Percentiles rank a stretch among this genome's conserved stretches.
Conservation (phyloP, 1,140 invertebrate genomes). For the Bradynema listronoti region DNA sequence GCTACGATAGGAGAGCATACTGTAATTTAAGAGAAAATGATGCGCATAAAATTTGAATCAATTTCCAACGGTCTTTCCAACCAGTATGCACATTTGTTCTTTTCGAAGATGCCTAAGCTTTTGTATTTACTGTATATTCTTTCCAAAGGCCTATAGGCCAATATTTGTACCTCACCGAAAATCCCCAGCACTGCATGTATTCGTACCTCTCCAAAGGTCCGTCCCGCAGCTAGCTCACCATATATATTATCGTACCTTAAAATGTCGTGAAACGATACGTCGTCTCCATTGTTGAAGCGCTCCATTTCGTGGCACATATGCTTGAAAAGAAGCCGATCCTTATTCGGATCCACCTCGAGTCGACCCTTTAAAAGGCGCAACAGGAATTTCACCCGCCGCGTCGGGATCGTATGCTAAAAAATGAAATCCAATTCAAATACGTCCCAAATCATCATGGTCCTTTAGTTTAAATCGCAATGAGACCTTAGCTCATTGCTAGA, state of each 20-base stretch:
- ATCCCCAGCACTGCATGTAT: not conserved
- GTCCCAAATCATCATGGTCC: not conserved
- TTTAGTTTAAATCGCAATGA: not conserved
- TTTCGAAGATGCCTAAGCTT: not conserved
- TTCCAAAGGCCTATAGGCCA: not conserved
- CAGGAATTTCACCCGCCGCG: conserved; percentile 69
- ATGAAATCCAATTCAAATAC: not conserved
- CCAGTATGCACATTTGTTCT: not conserved
- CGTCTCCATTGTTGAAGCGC: conserved; percentile 91
- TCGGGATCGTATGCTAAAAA: conserved; percentile 78
- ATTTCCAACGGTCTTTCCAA: not conserved
- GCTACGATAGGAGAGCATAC: conserved; percentile 96
- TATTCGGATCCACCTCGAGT: conserved; percentile 93
- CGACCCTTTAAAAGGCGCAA: conserved; percentile 68
- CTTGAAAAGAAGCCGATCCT: conserved; percentile 90
- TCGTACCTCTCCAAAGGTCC: not conserved
- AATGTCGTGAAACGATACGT: conserved; percentile 99
- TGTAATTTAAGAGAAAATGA: conserved; percentile 59
- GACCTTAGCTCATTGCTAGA: too few relatives aligned
- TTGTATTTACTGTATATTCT: not conserved
- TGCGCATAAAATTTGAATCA: not conserved
- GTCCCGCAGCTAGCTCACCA: not conserved
- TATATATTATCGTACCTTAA: conserved; percentile 69
- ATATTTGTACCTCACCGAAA: not conserved
- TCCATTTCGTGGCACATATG: conserved; percentile 99